These are phyloP conservation scores for Grus americana DNA, from an alignment of 2,113 vertebrate species.

Conservation along the genomic window DNA sequence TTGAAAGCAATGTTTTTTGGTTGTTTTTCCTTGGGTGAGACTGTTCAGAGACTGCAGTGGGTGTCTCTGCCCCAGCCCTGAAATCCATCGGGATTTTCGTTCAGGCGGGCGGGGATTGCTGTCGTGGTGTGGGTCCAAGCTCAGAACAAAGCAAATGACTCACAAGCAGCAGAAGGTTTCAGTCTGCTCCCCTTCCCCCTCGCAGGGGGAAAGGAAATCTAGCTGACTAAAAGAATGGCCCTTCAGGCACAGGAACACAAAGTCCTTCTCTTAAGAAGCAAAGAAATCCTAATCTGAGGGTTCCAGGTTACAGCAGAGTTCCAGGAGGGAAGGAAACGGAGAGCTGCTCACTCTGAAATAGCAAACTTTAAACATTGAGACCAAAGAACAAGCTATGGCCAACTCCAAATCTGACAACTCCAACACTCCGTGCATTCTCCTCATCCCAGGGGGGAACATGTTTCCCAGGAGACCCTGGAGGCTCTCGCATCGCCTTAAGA, in stretches of 20 bases:
- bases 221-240: neutral
- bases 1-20: neutral
- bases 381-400: neutral
- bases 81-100: fast-evolving
- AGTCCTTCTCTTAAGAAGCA: neutral
- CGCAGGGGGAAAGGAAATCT: neutral
- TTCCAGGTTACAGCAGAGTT: neutral
- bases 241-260: neutral
- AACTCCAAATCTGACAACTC: neutral
- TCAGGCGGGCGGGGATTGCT: neutral
- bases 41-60: neutral
- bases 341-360: neutral
- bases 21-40: neutral
- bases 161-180: neutral
- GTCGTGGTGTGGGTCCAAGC: neutral
- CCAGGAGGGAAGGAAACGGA: neutral
- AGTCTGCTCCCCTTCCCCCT: neutral
- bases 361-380: neutral
- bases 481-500: neutral
- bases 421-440: fast-evolving
- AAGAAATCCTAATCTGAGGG: neutral
- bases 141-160: neutral
- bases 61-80: neutral
- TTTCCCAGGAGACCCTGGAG: neutral
- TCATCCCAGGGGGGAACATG: neutral